Percentiles rank a stretch among this genome's conserved stretches.
These are phyloP conservation scores for Gymnopithys bicolor DNA, from an alignment of 2,797 vertebrate genomes.

Conservation along the genomic window DNA sequence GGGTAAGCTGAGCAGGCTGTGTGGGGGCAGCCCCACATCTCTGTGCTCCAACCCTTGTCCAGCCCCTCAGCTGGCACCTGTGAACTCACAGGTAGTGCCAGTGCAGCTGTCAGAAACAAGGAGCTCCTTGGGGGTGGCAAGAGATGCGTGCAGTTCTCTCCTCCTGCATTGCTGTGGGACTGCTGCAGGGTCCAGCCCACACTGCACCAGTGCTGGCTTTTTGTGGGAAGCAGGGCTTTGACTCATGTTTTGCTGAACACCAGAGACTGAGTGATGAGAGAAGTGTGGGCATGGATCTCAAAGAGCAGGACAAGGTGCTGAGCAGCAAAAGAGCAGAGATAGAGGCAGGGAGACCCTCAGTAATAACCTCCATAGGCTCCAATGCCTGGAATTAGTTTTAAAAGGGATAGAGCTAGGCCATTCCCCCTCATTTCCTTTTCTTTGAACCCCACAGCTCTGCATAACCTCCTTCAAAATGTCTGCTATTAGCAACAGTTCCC, in stretches of 20 bases:
- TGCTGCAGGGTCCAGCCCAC: background rate
- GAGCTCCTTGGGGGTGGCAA: background rate
- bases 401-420: background rate
- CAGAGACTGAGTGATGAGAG: background rate
- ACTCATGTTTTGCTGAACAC: background rate
- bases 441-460: constrained; percentile 6
- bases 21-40: background rate
- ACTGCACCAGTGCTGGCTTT: background rate
- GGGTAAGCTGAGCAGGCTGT: background rate
- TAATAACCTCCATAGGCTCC: background rate
- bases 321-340: background rate
- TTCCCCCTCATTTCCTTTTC: background rate
- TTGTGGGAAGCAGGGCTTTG: background rate
- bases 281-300: background rate
- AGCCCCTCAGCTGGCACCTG: background rate
- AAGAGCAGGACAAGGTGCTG: background rate
- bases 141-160: background rate
- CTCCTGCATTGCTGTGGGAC: background rate
- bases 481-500: constrained; percentile 7
- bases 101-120: background rate
- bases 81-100: background rate
- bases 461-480: constrained; percentile 6
- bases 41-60: background rate
- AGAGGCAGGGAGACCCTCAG: background rate
- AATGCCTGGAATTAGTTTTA: background rate